These are phyloP conservation scores for Pseudorhombus dupliciocellatus DNA, from an alignment of 2,113 vertebrate species.

Conservation along the genomic window DNA sequence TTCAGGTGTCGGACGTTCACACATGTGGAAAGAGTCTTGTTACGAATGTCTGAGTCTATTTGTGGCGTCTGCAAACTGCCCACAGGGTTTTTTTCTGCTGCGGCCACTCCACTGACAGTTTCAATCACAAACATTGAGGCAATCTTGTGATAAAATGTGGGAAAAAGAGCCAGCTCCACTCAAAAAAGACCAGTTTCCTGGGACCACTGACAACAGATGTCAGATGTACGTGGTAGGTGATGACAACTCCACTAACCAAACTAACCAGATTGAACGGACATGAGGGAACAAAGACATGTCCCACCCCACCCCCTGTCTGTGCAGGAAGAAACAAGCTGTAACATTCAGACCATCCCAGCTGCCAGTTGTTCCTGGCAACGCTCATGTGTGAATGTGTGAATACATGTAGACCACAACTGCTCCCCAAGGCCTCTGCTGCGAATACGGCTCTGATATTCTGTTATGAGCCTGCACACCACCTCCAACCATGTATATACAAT, in stretches of 20 bases:
- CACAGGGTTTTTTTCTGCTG: conserved; percentile 39
- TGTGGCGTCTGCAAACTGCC: conserved; percentile 39
- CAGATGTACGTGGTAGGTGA: too few relatives aligned
- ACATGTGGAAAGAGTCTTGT: conserved; percentile 45
- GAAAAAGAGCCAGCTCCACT: too few relatives aligned
- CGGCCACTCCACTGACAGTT: too few relatives aligned
- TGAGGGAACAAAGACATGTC: too few relatives aligned
- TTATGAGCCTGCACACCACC: neutral
- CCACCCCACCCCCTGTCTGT: too few relatives aligned
- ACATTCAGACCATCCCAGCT: neutral
- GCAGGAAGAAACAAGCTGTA: neutral
- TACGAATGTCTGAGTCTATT: conserved; percentile 63
- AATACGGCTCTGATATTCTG: conserved; percentile 24
- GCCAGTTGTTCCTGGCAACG: conserved; percentile 54
- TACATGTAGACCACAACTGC: conserved; percentile 16
- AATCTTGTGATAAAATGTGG: too few relatives aligned
- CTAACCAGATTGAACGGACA: too few relatives aligned
- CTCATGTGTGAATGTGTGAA: conserved; percentile 63
- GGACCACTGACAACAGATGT: too few relatives aligned
- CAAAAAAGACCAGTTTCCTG: too few relatives aligned
- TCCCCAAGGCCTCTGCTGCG: conserved; percentile 22
- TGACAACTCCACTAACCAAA: too few relatives aligned
- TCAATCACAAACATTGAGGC: neutral
- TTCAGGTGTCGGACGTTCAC: conserved; percentile 9
- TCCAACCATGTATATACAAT: too few relatives aligned